Evolutionary conservation across 2,888 invertebrate species (phyloP).

Genomic region (Acholoe squamosa): DNA sequence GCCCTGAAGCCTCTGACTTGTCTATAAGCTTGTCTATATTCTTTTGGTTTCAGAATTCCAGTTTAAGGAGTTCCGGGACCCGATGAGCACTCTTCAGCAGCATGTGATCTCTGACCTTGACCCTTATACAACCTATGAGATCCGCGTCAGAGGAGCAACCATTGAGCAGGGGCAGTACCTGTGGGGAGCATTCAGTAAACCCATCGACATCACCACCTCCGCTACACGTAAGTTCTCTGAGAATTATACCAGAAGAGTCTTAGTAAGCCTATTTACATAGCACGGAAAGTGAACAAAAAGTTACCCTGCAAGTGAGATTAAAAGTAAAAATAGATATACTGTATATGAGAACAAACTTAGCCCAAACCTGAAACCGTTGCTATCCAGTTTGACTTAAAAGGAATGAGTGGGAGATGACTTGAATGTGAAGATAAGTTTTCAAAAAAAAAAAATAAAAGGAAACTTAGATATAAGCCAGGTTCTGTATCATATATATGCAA

Average conservation of each 20-base stretch:
- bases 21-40: not conserved
- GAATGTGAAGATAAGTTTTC: too few relatives aligned
- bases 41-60: conserved; percentile 7
- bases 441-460: too few relatives aligned
- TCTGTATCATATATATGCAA: too few relatives aligned
- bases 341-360: too few relatives aligned
- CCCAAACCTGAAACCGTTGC: too few relatives aligned
- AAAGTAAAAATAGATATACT: too few relatives aligned
- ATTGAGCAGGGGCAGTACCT: conserved; percentile 72
- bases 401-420: too few relatives aligned
- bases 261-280: too few relatives aligned
- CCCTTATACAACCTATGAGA: conserved; percentile 74
- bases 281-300: too few relatives aligned
- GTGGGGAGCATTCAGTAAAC: conserved; percentile 75
- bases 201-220: conserved; percentile 61
- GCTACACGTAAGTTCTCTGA: conserved; percentile 48
- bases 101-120: conserved; percentile 68
- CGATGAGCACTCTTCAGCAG: conserved; percentile 46
- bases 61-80: not conserved
- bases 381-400: too few relatives aligned
- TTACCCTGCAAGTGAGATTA: too few relatives aligned
- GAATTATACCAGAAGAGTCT: not conserved
- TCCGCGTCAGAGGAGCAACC: conserved; percentile 75
- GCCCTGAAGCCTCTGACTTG: not conserved
- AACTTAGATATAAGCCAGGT: too few relatives aligned